Percentiles rank a stretch among this genome's conserved stretches.
These are phyloP conservation scores for Malthinus flaveolus DNA, from an alignment of 2,888 invertebrate genomes.

Conservation along the genomic window DNA sequence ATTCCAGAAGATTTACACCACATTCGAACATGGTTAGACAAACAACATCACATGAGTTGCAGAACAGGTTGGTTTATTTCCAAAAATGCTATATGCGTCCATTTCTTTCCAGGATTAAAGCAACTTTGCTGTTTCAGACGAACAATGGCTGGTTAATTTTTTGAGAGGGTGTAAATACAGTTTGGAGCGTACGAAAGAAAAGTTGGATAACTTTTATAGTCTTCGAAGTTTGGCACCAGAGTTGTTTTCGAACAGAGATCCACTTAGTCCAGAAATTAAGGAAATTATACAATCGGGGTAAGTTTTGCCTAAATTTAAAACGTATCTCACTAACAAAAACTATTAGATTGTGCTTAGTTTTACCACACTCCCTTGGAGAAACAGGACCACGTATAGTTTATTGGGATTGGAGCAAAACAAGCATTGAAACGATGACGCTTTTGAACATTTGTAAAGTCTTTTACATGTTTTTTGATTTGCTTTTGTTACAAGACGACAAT, in stretches of 20 bases:
- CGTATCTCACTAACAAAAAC: no score
- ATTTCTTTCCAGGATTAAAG: no score
- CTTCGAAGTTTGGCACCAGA: slow-evolving; percentile 62
- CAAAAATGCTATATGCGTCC: no score
- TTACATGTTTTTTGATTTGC: neutral
- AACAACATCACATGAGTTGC: no score
- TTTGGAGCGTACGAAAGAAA: slow-evolving; percentile 59
- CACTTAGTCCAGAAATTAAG: slow-evolving; percentile 42
- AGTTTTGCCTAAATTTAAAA: no score
- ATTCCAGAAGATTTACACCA: no score
- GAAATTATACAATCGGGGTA: neutral
- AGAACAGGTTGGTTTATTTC: no score
- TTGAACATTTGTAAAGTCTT: neutral
- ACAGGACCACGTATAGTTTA: neutral
- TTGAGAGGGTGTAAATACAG: slow-evolving; percentile 61
- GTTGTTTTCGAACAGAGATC: slow-evolving; percentile 59
- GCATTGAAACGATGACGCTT: no score
- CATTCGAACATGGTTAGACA: no score
- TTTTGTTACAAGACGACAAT: neutral
- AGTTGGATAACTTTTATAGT: slow-evolving; percentile 63
- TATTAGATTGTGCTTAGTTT: no score
- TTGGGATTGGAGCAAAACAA: no score
- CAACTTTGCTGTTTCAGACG: slow-evolving; percentile 45
- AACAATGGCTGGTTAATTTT: slow-evolving; percentile 59
- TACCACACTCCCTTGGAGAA: no score